A percentile compares a stretch with the other conserved stretches of the same genome.
phyloP scores from a whole-genome alignment of 2,797 vertebrate species.

The Spizella passerina region DNA sequence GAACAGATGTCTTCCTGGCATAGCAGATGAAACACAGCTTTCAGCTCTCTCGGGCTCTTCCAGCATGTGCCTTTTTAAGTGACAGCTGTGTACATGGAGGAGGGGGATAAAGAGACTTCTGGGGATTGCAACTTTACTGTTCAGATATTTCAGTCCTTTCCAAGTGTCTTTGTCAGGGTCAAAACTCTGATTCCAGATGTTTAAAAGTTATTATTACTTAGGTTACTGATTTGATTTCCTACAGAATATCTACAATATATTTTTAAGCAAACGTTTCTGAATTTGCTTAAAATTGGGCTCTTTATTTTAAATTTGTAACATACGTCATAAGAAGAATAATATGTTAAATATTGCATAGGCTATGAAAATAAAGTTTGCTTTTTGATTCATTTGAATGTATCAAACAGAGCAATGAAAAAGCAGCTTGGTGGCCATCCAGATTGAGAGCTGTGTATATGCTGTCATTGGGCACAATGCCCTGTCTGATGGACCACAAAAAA shows the following conservation, averaged over 20 bases:
- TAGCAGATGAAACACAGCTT: not conserved
- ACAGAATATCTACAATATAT: not conserved
- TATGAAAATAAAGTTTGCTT: not conserved
- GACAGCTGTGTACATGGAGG: not conserved
- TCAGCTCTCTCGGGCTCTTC: not conserved
- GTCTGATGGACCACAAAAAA: not conserved
- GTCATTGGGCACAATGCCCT: not conserved
- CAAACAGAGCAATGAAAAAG: not conserved
- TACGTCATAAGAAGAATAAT: not conserved
- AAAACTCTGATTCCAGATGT: not conserved
- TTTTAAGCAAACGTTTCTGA: not conserved
- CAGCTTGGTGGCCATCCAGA: not conserved
- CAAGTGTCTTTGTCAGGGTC: not conserved
- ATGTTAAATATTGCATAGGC: not conserved
- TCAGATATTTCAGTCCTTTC: not conserved
- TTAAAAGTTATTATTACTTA: not conserved
- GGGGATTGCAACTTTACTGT: not conserved
- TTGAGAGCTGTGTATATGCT: not conserved
- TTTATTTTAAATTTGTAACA: not conserved
- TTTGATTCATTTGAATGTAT: not conserved
- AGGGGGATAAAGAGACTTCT: not conserved
- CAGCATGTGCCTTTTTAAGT: not conserved
- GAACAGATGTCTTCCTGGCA: not conserved
- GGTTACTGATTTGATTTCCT: not conserved
- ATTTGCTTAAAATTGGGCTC: not conserved